Base-by-base conservation (phyloP, 2,797 vertebrate genomes). In the Pseudocheirus occidentalis region DNA sequence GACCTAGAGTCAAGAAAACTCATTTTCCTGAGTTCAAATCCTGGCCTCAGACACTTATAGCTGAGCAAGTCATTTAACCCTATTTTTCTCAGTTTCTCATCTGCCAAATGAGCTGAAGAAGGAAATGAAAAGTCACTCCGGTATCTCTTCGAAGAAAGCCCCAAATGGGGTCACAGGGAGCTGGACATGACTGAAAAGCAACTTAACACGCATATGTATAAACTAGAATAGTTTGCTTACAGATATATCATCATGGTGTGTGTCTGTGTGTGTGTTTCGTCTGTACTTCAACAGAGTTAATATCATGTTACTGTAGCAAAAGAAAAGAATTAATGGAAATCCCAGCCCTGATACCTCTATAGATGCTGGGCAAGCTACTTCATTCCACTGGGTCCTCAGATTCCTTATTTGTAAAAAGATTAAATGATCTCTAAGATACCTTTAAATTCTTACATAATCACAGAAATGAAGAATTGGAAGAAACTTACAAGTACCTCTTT, bases 381-480 rank as follows among this genome's bases (percentile, higher is more conserved):
- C 21, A 40, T 40, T 81, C 18, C 18, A 21, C 66, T 81, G n/a
- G n/a, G 2, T 40, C 18, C 40, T 81, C 66, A 81, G 18, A 73
- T 73, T 81, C 66, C 7, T 24, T 81, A 18, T 81, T 5, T 81
- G 18, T 81, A 81, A 81, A 81, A 81, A 18, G n/a, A 40, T 46
- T 46, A 81, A 18, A 81, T 46, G 18, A 21, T 81, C 40, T 21
- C n/a, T 81, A 46, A 24, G n/a, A 18, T 40, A 81, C 7, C 66
- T 81, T 81, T 40, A 29, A 46, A 81, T 81, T 81, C 21, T 81
- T 2, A 81, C n/a, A 81, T 9, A 95, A 90, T 92, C 96, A 95
- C 46, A 95, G 57, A 95, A 95, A 90, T 14, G 52, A 97, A 92
- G 90, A 34, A 94, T 90, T 94, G 27, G 96, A 95, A 94, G 40